Evolutionary conservation across 1,140 invertebrate genomes (phyloP), one percentile per base, ranked within the genome.

Genomic region (Agraylea sexmaculata): DNA sequence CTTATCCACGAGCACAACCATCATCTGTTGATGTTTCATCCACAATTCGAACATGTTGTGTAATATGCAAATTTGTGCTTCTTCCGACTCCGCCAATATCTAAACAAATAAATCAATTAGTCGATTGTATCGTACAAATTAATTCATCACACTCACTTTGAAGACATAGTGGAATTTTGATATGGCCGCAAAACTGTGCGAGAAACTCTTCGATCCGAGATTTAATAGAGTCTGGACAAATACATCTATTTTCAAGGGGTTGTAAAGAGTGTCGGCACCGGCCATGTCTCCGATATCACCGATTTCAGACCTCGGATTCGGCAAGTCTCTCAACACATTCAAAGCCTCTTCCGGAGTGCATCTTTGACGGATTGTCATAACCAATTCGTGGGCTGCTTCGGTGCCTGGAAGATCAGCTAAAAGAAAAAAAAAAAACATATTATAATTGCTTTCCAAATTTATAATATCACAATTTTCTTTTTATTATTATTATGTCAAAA

Each of bases 101-200:
- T 85, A 51, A 43, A 18, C 22, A 43, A 40, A 41, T 38, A 17
- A 22, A 34, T 36, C 32, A 36, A 28, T 19, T 30, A 28, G 23
- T 27, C 23, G n/a, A 27, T n/a, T 27, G 8, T 17, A 6, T 12
- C 4, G 17, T 35, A 8, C 4, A 12, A 11, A 16, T 35, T 12
- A 21, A 35, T 22, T 37, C 16, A 37, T 42, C 11, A 2, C 3
- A 40, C 40, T 52, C 65, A 83, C 81, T 66, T 94, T 93, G 51
- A 97, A 87, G 1, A 95, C 84, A 54, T 85, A 78, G 63, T 94
- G 87, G 58, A 94, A 98, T 70, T 97, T 97, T 13, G 88, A 88
- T 51, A 99, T 87, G 23, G 91, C 93, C 11, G 94, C 88, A 65
- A 97, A 98, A 51, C 89, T 90, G 58, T 99, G 95, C 47, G 91